Conservation (phyloP, 2,113 vertebrate species). For the Siniperca knerii region DNA sequence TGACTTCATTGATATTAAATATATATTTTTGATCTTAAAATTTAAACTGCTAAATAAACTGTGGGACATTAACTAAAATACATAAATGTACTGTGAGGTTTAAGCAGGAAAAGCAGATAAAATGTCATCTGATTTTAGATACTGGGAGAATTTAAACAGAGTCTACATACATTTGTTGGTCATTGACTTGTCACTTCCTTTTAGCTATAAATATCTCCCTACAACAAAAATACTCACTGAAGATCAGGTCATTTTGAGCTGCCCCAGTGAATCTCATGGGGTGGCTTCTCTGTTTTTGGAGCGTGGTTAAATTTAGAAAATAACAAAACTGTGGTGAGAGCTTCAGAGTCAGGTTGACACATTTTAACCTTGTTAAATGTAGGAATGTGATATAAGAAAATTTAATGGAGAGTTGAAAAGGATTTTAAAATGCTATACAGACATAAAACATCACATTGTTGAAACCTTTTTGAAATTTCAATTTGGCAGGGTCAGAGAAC, state of each 20-base stretch:
- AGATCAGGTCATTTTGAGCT: slow-evolving; percentile 4
- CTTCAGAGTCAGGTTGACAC: neutral
- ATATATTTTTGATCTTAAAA: neutral
- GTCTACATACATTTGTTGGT: neutral
- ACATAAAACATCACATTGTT: neutral
- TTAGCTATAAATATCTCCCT: slow-evolving; percentile 17
- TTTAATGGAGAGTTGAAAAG: slow-evolving; percentile 9
- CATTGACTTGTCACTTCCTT: neutral
- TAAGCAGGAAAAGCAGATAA: neutral
- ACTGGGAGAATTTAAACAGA: neutral
- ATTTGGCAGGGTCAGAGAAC: slow-evolving; percentile 3
- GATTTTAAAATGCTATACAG: neutral
- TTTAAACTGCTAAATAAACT: neutral
- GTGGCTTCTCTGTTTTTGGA: neutral
- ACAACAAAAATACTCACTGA: neutral
- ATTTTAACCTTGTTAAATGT: neutral
- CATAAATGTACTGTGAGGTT: neutral
- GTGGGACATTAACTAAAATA: neutral
- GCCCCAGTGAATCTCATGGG: neutral
- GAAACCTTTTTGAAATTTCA: neutral
- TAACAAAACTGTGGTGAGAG: neutral
- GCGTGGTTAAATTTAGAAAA: slow-evolving; percentile 34
- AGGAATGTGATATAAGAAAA: neutral
- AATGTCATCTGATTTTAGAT: neutral
- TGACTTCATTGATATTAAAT: neutral